Base-by-base conservation (phyloP, 2,888 invertebrate genomes). In the Idaea aversata region DNA sequence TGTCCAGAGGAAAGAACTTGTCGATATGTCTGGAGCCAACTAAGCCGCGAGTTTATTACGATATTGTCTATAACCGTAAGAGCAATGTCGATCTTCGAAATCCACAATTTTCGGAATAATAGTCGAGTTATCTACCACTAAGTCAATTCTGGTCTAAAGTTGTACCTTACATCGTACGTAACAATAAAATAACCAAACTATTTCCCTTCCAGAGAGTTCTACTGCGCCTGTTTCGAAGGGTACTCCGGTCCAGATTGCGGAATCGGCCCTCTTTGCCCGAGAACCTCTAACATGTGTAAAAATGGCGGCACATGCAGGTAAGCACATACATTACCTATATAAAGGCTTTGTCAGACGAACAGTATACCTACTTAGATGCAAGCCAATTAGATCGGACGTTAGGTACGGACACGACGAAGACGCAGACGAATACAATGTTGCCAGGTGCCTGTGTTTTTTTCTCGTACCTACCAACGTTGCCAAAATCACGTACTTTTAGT, bases 241-340 rank as follows among this genome's bases (percentile, higher is more conserved):
- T 98, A 97, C 89, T 95, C 94, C 64, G 98, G 97, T 5, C 87
- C 91, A 5, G 95, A 95, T 82, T 98, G 98, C 84, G 96, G 97
- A 60, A 94, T 94, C 75, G 98, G 98, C 15, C 96, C 97, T 0
- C 94, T 96, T 66, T 98, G 98, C 86, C 94, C 95, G 68, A 77
- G 77, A 65, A 82, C 87, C 35, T 83, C 90, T 59, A 90, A 89
- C 78, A 94, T 96, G 81, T 98, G 98, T 87, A 94, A 95, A 86
- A 97, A 97, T 79, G 96, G 96, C 57, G 97, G 97, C 69, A 95
- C 94, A 63, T 98, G 98, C 95, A 95, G 96, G 98, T 98, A 94
- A 94, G 75, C 65, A 68, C 59, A 64, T 57, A 61, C 15, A 61
- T 67, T 63, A 64, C 47, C 47, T 47, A 47, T 47, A 47, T 47